phyloP scores from a whole-genome alignment of 2,113 vertebrate genomes.

The Eonycteris spelaea region DNA sequence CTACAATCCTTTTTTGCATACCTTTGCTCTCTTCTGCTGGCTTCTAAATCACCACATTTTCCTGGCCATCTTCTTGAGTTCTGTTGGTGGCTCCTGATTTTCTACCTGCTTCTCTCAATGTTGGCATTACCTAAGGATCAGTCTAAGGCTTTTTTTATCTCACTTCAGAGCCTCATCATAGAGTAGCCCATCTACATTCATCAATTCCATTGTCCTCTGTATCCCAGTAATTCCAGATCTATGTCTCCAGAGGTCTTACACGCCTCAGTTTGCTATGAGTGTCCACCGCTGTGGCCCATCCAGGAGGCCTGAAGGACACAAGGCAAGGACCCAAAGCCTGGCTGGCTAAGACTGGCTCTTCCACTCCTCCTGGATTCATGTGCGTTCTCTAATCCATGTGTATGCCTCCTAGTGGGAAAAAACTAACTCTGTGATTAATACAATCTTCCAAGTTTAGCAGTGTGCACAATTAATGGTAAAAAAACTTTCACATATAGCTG shows the following conservation, averaged over 20 bases:
- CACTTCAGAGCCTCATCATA: not conserved
- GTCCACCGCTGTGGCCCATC: not conserved
- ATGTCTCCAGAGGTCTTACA: not conserved
- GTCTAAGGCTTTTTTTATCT: not conserved
- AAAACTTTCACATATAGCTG: not conserved
- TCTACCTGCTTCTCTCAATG: not conserved
- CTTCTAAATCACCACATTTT: not conserved
- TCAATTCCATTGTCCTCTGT: not conserved
- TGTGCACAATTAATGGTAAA: not conserved
- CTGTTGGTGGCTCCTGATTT: not conserved
- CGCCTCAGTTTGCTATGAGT: not conserved
- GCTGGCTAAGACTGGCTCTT: not conserved
- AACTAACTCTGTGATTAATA: not conserved
- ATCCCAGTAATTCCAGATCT: not conserved
- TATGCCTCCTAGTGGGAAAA: not conserved
- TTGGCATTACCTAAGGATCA: not conserved
- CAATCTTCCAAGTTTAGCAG: not conserved
- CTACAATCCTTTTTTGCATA: no score
- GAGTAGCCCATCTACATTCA: not conserved
- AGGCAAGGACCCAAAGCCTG: not conserved
- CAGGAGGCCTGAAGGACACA: not conserved
- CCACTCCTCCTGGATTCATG: not conserved
- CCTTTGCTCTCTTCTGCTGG: not conserved
- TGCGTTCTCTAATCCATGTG: not conserved
- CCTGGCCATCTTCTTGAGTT: not conserved